A percentile compares a stretch with the other conserved stretches of the same genome.
These are phyloP conservation scores for Grallaria varia DNA, from an alignment of 2,113 vertebrate genomes.

Conservation along the genomic window DNA sequence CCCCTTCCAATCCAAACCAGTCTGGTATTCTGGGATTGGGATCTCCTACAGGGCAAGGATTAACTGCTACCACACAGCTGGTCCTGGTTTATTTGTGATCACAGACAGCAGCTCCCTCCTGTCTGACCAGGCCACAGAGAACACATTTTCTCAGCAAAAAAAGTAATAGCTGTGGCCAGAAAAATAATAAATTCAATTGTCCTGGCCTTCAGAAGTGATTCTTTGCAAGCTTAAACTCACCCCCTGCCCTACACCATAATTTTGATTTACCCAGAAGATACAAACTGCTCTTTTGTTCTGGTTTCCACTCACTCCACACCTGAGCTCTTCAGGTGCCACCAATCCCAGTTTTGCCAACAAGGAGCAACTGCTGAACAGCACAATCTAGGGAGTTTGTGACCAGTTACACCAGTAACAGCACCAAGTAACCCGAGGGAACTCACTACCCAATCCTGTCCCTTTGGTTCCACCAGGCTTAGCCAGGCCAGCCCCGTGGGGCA, in stretches of 20 bases:
- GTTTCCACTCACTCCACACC: background rate
- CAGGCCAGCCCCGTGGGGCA: background rate
- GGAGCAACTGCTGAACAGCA: background rate
- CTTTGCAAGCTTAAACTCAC: background rate
- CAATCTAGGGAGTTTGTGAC: background rate
- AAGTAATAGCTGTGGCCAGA: background rate
- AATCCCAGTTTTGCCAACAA: rapidly evolving
- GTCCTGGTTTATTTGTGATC: background rate
- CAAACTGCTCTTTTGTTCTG: background rate
- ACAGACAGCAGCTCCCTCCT: background rate
- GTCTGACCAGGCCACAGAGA: background rate
- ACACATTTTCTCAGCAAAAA: too few species aligned
- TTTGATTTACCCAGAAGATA: background rate
- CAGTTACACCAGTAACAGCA: background rate
- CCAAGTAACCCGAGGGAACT: background rate
- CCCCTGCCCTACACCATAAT: background rate
- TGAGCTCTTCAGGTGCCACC: background rate
- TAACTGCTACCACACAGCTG: background rate
- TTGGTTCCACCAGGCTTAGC: background rate
- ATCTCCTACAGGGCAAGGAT: background rate
- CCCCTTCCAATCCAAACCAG: background rate
- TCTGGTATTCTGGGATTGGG: background rate
- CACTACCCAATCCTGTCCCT: background rate
- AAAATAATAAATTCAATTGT: too few species aligned
- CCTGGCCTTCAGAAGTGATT: background rate